Evolutionary conservation across 2,888 invertebrate species (phyloP), one percentile per base, ranked within the genome.

Genomic region (Crocallis elinguaria): DNA sequence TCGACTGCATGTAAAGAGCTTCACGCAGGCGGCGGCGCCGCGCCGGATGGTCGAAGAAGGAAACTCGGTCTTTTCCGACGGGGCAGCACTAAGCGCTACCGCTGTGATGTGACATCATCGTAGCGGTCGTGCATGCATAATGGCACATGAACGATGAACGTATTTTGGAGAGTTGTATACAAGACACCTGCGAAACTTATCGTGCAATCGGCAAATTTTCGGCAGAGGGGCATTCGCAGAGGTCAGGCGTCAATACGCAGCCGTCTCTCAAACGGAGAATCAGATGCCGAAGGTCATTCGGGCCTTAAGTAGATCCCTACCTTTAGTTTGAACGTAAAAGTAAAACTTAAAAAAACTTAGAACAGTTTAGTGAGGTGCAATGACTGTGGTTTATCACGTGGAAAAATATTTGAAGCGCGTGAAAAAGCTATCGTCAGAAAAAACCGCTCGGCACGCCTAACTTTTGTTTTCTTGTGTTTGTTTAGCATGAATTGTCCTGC

Each of bases 31-130:
- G n/a, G n/a, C n/a, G n/a, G 14, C 14, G 11, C 2, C 16, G 11
- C 25, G 60, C 64, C 73, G 71, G 67, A 66, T 65, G 62, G 64
- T 60, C 45, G 64, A 71, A 68, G 66, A 71, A 69, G 71, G 69
- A 69, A 64, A 29, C 14, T 14, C 25, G 11, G 19, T 35, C 11
- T 11, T 11, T 12, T 7, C 30, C 19, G 35, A 29, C 32, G 32
- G 17, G 9, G 5, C 27, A 17, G 5, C 30, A 37, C 17, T 9
- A 11, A 55, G 64, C 64, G 55, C 56, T 64, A 64, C 51, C 54
- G 60, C 38, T 37, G 46, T 8, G 23, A 16, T 17, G 11, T 54
- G 54, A 54, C 54, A 33, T 54, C 52, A 51, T 30, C 38, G 37
- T 33, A 35, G 38, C 48, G 39, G 46, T 35, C 27, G 25, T 16